A percentile compares a stretch with the other conserved stretches of the same genome.
These are phyloP conservation scores for Terebella lapidaria DNA, from an alignment of 2,888 invertebrate genomes.

Conservation along the genomic window DNA sequence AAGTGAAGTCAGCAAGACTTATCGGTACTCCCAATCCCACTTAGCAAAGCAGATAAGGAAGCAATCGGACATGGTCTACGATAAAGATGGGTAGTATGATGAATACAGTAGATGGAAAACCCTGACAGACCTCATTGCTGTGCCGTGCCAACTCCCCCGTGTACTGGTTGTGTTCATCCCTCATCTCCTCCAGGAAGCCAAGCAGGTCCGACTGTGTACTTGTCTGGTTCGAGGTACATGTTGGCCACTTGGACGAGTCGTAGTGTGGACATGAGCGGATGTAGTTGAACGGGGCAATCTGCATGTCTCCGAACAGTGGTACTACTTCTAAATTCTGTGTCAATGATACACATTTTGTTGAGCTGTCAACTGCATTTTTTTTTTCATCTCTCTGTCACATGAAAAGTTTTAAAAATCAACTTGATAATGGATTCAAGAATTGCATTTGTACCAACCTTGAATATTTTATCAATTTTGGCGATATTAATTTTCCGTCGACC, in stretches of 20 bases:
- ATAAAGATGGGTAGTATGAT: too few relatives aligned
- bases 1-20: too few relatives aligned
- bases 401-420: too few relatives aligned
- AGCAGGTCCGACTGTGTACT: constrained; percentile 74
- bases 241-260: constrained; percentile 48
- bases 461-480: constrained; percentile 90
- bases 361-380: too few relatives aligned
- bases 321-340: constrained; percentile 48
- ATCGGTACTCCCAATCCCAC: too few relatives aligned
- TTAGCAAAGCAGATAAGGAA: too few relatives aligned
- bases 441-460: constrained; percentile 66
- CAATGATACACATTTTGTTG: too few relatives aligned
- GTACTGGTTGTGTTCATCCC: constrained; percentile 95
- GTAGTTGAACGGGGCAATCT: constrained; percentile 97
- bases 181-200: constrained; percentile 84
- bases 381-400: too few relatives aligned
- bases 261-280: constrained; percentile 66
- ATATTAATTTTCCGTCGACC: constrained; percentile 92
- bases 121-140: constrained; percentile 61
- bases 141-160: constrained; percentile 91
- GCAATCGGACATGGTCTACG: too few relatives aligned
- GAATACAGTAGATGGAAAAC: too few relatives aligned
- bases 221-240: constrained; percentile 67
- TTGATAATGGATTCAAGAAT: too few relatives aligned
- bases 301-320: constrained; percentile 92